Evolutionary conservation across 2,888 invertebrate genomes (phyloP), one percentile per base, ranked within the genome.

Genomic region (Ophion obscuratus): DNA sequence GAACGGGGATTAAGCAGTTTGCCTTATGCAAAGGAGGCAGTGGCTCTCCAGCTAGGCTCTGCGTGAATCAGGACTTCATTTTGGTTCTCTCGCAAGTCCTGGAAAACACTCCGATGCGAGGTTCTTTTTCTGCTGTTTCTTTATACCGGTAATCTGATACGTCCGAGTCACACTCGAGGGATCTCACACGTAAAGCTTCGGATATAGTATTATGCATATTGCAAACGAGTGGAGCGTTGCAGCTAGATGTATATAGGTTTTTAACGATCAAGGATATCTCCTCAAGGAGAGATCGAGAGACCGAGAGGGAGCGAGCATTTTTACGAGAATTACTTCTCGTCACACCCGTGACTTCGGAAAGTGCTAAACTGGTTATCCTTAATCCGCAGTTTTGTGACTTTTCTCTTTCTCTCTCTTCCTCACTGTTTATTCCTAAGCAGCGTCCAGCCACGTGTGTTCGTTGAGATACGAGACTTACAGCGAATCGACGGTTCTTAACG

Each of bases 291-390:
- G 27, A 40, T 36, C 17, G 61, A 24, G 31, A 57, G 31, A 53
- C 57, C 17, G 71, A 31, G 27, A 71, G 59, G 6, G 53, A 24
- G 36, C 57, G 77, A 53, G 47, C 27, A 79, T 71, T 79, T 79
- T 79, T 79, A 61, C 80, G 53, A 80, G 80, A 73, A 73, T 80
- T 80, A 80, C 62, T 80, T 80, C 57, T 71, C 80, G 80, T 73
- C 80, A 80, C 71, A 64, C 71, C 73, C 71, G 64, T 73, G 80
- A 73, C 80, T 71, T 36, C 47, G 53, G 71, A 80, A 80, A 80
- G 80, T 80, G 73, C 61, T 80, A 73, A 80, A 80, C 80, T 80
- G 80, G 71, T 70, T 80, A 73, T 80, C 80, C 80, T 80, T 80
- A 73, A 80, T 73, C 80, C 80, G n/a, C 57, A 73, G 64, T 83